Conservation (phyloP, 2,113 vertebrate species). For the Onychostruthus taczanowskii region DNA sequence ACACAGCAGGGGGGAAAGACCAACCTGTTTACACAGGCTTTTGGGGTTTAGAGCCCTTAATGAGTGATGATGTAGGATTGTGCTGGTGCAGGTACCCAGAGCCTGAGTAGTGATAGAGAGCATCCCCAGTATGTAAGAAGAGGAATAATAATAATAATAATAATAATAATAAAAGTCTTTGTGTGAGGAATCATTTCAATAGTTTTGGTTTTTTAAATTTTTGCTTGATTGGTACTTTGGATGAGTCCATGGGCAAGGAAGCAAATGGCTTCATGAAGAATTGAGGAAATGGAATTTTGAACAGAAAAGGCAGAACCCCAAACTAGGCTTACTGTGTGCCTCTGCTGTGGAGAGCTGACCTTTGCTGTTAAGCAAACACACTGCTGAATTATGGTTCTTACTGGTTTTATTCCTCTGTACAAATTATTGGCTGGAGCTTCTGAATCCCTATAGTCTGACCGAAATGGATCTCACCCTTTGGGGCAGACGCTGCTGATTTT, state of each 20-base stretch:
- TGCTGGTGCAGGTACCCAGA: not conserved
- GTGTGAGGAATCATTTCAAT: not conserved
- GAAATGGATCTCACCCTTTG: not conserved
- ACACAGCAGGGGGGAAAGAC: not conserved
- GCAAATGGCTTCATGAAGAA: not conserved
- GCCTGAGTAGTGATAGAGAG: not conserved
- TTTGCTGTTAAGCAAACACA: not conserved
- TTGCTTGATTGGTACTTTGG: not conserved
- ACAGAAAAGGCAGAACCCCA: not conserved
- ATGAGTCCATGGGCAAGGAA: not conserved
- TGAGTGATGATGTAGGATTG: not conserved
- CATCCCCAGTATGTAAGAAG: not conserved
- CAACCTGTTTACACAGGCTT: not conserved
- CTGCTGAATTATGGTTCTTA: not conserved
- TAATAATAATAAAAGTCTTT: not conserved
- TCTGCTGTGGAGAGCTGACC: not conserved
- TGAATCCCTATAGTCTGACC: not conserved
- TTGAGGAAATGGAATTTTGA: not conserved
- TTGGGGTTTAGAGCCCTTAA: not conserved
- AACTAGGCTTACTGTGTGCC: not conserved
- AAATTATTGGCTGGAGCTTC: not conserved
- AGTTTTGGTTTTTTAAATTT: not conserved
- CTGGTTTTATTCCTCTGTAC: not conserved
- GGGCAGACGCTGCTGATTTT: not conserved
- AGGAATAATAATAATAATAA: not conserved